Percentiles rank a stretch among this genome's conserved stretches.
Conservation (phyloP, 2,888 invertebrate species). For the Melanchra persicariae region DNA sequence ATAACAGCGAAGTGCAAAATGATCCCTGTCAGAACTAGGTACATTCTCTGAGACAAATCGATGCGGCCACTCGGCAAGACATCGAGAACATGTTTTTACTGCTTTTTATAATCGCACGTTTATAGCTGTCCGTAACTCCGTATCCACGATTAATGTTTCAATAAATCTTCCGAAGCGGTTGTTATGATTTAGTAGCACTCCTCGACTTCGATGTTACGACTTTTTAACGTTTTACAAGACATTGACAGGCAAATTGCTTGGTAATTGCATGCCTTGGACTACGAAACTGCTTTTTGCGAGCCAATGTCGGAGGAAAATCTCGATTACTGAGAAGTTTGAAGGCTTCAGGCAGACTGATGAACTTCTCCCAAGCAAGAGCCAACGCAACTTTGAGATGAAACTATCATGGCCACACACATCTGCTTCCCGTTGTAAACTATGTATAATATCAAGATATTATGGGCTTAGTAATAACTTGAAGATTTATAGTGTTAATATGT, state of each 20-base stretch:
- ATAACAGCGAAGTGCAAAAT: neutral
- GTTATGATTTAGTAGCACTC: slow-evolving; percentile 56
- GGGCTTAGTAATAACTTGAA: slow-evolving; percentile 28
- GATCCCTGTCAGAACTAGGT: slow-evolving; percentile 14
- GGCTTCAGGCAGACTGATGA: slow-evolving; percentile 25
- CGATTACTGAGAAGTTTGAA: slow-evolving; percentile 17
- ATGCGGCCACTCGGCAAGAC: slow-evolving; percentile 27
- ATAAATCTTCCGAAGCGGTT: slow-evolving; percentile 57
- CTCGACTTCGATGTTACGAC: slow-evolving; percentile 37
- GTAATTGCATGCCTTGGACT: slow-evolving; percentile 48
- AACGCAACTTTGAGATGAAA: slow-evolving; percentile 4
- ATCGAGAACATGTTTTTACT: slow-evolving; percentile 51
- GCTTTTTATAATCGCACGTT: slow-evolving; percentile 56
- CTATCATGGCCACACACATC: slow-evolving; percentile 2
- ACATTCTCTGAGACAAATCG: slow-evolving; percentile 50
- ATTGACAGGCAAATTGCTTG: slow-evolving; percentile 47
- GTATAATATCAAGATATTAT: slow-evolving; percentile 31
- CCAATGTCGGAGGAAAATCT: neutral
- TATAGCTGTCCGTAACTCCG: slow-evolving; percentile 52
- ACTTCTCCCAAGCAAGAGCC: neutral
- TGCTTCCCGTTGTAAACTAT: slow-evolving; percentile 9
- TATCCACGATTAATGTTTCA: slow-evolving; percentile 57
- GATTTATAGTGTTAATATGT: slow-evolving; percentile 44
- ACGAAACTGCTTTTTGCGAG: slow-evolving; percentile 26
- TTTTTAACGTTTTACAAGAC: slow-evolving; percentile 51